A percentile compares a stretch with the other conserved stretches of the same genome.
phyloP scores from a whole-genome alignment of 2,888 invertebrate genomes.

The Lymantria dispar region DNA sequence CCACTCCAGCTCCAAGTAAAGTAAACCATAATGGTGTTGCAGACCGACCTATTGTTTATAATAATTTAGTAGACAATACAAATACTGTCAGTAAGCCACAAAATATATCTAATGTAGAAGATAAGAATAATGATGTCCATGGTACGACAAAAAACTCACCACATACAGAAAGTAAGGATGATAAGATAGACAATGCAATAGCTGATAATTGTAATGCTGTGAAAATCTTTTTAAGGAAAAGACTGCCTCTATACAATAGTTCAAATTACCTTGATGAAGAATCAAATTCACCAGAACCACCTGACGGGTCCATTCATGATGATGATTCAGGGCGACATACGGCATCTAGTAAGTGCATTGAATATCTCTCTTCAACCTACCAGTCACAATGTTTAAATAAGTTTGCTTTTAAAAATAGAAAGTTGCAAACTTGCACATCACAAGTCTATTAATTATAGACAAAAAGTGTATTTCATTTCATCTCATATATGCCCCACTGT shows the following conservation, averaged over 20 bases:
- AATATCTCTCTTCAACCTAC: no score
- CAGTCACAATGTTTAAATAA: no score
- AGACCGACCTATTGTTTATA: background rate
- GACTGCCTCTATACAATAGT: slow-evolving; percentile 37
- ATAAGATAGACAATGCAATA: background rate
- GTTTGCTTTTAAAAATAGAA: no score
- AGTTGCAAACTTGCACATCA: no score
- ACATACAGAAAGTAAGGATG: background rate
- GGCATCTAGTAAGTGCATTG: background rate
- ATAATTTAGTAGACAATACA: background rate
- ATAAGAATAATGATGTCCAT: background rate
- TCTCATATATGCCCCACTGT: no score
- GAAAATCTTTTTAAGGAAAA: slow-evolving; percentile 49
- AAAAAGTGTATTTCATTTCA: no score
- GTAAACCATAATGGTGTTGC: background rate
- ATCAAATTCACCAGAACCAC: background rate
- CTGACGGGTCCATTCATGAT: slow-evolving; percentile 25
- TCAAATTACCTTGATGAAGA: slow-evolving; percentile 26
- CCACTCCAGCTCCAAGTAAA: background rate
- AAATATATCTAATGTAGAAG: background rate
- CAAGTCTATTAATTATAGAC: no score
- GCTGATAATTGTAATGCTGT: slow-evolving; percentile 27
- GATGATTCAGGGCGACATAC: slow-evolving; percentile 45
- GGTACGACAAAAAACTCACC: background rate
- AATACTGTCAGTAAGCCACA: background rate